Evolutionary conservation across 37 sponge, comb jelly and placozoan species (phyloP), one percentile per base, ranked within the genome.

Genomic region (Eunapius fragilis): DNA sequence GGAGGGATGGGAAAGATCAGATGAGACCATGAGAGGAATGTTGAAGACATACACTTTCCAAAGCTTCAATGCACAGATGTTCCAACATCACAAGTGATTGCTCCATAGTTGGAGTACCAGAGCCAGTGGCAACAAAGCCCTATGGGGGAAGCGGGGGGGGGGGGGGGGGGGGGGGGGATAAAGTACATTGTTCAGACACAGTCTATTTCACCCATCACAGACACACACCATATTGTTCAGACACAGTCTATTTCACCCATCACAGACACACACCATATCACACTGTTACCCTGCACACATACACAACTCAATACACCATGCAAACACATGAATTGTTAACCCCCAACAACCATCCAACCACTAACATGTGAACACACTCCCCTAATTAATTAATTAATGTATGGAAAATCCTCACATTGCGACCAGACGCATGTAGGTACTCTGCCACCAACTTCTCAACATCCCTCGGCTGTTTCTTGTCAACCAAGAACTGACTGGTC

Each of bases 391-490:
- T n/a, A n/a, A n/a, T n/a, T n/a, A n/a, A 41, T 41, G 41, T 41
- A 41, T 6, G 6, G 3, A 48, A 31, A 2, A 6, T 2, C 0
- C 84, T 75, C 36, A 86, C 86, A 47, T 86, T 86, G 24, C 71
- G 69, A 0, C 80, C 80, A 27, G 41, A 45, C 41, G 48, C 50
- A 35, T 69, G 72, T 47, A 86, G 78, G 48, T 78, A 71, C n/a
- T 28, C 25, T 35, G 17, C 79, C 12, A 79, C 86, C 17, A 86
- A 25, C 35, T 86, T 26, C 50, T 86, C 86, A 70, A 86, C 37
- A 71, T 86, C 86, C 25, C 70, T 41, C 22, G 58, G 58, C 73
- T 86, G 86, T 47, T 38, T 86, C 71, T 47, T 86, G 19, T 79
- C 38, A 0, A 67, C 24, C 50, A 25, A 70, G 48, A 86, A 26